These are phyloP conservation scores for Tortricodes alternella DNA, from an alignment of 2,888 invertebrate genomes.

Conservation along the genomic window DNA sequence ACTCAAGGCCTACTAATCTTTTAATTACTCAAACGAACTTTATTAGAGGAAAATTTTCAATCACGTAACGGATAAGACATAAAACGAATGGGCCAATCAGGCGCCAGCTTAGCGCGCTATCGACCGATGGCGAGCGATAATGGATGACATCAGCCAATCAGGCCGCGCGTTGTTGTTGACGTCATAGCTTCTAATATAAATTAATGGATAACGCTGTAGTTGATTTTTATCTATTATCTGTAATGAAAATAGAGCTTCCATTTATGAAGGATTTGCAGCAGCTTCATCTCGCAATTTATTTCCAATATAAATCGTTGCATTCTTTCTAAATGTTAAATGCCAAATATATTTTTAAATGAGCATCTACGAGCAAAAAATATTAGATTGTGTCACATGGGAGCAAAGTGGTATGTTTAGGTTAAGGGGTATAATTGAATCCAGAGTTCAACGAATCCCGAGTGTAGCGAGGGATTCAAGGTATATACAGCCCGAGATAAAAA, in stretches of 20 bases:
- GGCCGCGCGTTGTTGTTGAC: slow-evolving; percentile 35
- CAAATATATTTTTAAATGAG: too few relatives aligned
- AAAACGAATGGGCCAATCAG: slow-evolving; percentile 44
- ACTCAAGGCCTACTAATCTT: background rate
- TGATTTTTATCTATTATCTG: slow-evolving; percentile 20
- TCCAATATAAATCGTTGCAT: too few relatives aligned
- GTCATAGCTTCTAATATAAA: slow-evolving; percentile 32
- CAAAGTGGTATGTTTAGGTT: too few relatives aligned
- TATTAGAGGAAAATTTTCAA: slow-evolving; percentile 8
- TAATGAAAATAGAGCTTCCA: slow-evolving; percentile 19
- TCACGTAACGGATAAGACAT: slow-evolving; percentile 33
- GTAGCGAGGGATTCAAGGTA: too few relatives aligned
- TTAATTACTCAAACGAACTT: slow-evolving; percentile 7
- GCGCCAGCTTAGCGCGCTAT: slow-evolving; percentile 45
- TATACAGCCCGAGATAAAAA: too few relatives aligned
- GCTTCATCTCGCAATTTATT: background rate
- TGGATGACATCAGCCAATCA: slow-evolving; percentile 46
- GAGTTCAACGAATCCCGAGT: too few relatives aligned
- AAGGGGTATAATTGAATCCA: too few relatives aligned
- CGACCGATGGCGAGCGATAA: slow-evolving; percentile 42
- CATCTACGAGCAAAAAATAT: too few relatives aligned
- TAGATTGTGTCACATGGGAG: too few relatives aligned
- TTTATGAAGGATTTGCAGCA: background rate
- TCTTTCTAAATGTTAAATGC: too few relatives aligned
- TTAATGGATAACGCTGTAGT: slow-evolving; percentile 27